Evolutionary conservation across 2,888 invertebrate species (phyloP).

Genomic region (Hyles lineata): DNA sequence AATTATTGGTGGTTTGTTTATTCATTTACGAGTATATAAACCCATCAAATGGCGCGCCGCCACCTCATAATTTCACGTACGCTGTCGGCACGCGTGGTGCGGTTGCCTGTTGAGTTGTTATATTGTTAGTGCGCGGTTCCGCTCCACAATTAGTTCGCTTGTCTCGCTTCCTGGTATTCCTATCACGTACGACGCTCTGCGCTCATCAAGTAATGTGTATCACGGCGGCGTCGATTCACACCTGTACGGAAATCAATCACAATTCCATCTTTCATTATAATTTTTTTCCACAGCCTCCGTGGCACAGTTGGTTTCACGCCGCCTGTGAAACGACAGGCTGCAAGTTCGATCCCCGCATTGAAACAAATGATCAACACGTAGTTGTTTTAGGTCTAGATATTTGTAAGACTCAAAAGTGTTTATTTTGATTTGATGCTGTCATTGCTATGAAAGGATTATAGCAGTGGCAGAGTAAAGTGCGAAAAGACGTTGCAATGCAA

Average conservation of each 20-base stretch:
- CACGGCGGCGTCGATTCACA: neutral
- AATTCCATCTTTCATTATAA: neutral
- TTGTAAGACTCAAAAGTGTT: too few species aligned
- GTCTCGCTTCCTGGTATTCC: slow-evolving; percentile 40
- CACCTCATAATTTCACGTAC: slow-evolving; percentile 24
- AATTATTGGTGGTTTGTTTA: too few species aligned
- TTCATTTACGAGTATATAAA: neutral
- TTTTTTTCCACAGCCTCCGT: neutral
- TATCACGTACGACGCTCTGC: slow-evolving; percentile 32
- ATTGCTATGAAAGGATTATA: too few species aligned
- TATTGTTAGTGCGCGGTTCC: slow-evolving; percentile 35
- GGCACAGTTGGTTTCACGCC: too few species aligned
- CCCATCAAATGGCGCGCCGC: neutral
- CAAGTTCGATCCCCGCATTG: too few species aligned
- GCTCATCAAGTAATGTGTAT: neutral
- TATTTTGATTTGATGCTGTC: too few species aligned
- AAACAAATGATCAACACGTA: too few species aligned
- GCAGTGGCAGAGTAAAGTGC: too few species aligned
- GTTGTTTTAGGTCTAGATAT: too few species aligned
- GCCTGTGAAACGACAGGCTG: too few species aligned
- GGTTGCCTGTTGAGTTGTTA: slow-evolving; percentile 37
- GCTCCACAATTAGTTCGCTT: slow-evolving; percentile 35
- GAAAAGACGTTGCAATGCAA: too few species aligned
- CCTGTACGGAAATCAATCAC: neutral
- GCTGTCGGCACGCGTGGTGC: neutral